Conservation (phyloP, 2,888 invertebrate species). For the Conops quadrifasciatus region DNA sequence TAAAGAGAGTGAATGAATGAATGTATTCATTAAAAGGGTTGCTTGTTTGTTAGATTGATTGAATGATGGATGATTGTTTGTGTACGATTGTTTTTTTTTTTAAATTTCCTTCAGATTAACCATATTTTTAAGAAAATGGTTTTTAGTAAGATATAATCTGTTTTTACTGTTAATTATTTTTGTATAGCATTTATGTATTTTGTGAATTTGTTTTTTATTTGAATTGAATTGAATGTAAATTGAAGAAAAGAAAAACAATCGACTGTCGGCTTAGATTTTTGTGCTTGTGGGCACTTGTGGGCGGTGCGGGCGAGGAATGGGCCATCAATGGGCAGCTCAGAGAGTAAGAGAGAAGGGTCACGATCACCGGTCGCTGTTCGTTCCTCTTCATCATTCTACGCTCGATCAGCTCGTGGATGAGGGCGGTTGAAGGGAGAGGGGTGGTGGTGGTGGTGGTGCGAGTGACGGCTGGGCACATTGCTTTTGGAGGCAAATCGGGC, state of each 20-base stretch:
- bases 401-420: no score
- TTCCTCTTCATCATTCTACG: no score
- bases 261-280: conserved; percentile 70
- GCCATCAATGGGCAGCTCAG: no score
- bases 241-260: conserved; percentile 55
- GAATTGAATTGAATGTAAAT: conserved; percentile 29
- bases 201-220: conserved; percentile 43
- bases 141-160: conserved; percentile 30
- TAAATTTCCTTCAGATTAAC: conserved; percentile 17
- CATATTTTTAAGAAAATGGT: conserved; percentile 12
- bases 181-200: conserved; percentile 37
- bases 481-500: conserved; percentile 16
- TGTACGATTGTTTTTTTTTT: neutral
- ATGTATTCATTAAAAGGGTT: neutral
- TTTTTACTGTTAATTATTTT: conserved; percentile 33
- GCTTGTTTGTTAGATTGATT: no score
- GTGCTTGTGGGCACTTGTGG: conserved; percentile 58
- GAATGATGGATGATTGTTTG: neutral
- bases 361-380: no score
- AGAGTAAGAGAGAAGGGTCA: no score
- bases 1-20: conserved; percentile 7
- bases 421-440: conserved; percentile 20
- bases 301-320: no score
- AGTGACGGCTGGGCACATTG: conserved; percentile 13
- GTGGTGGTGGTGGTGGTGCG: conserved; percentile 9